These are phyloP conservation scores for Erebia aethiops DNA, from an alignment of 2,888 invertebrate genomes.

Conservation along the genomic window DNA sequence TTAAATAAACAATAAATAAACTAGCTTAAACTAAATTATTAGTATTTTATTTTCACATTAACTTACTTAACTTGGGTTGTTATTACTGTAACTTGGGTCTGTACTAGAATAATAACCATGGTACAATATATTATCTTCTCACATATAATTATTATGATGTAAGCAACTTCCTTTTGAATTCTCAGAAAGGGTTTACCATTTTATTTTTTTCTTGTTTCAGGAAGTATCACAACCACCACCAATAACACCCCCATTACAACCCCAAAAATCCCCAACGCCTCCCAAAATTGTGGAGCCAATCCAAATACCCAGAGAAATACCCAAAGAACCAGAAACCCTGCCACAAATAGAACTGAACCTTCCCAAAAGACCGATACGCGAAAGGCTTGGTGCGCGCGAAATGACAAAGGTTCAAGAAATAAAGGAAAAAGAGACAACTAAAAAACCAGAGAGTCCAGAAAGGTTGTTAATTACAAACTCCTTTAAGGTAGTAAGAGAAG, in stretches of 20 bases:
- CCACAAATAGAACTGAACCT: constrained; percentile 77
- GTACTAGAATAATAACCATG: background rate
- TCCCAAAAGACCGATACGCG: constrained; percentile 75
- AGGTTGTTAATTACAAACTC: constrained; percentile 67
- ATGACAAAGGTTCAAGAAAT: constrained; percentile 50
- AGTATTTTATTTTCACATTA: too few relatives aligned
- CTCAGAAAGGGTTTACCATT: too few relatives aligned
- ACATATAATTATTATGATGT: too few relatives aligned
- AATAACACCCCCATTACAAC: constrained; percentile 54
- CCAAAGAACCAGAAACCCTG: constrained; percentile 60
- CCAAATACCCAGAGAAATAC: constrained; percentile 41
- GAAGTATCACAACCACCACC: constrained; percentile 64
- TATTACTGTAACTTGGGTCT: too few relatives aligned
- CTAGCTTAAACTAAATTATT: too few relatives aligned
- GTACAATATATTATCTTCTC: background rate
- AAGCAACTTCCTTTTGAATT: background rate
- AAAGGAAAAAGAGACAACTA: constrained; percentile 55
- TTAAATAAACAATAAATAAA: too few relatives aligned
- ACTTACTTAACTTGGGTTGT: too few relatives aligned
- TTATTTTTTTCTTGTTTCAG: constrained; percentile 49
- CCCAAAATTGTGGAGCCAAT: constrained; percentile 28
- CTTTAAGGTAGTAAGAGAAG: constrained; percentile 64
- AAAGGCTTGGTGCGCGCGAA: constrained; percentile 67
- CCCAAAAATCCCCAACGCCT: constrained; percentile 34
- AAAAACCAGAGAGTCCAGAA: constrained; percentile 68